These are phyloP conservation scores for Agapornis roseicollis DNA, from an alignment of 2,113 vertebrate genomes.

Conservation along the genomic window DNA sequence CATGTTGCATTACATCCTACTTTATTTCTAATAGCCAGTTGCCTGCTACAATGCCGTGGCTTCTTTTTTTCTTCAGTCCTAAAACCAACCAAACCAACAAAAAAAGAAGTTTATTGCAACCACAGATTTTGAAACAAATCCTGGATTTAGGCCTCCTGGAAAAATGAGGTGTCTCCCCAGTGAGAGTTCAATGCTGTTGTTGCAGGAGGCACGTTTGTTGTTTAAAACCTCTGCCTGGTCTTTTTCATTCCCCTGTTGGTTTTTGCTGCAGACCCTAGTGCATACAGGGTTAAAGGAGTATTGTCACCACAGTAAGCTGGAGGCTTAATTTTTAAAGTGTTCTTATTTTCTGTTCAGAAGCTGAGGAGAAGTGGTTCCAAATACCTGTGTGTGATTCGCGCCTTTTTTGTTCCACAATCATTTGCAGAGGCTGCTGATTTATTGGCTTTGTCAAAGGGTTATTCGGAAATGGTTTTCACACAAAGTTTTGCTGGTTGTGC, in stretches of 20 bases:
- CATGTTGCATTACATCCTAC: constrained; percentile 59
- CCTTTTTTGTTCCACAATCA: neutral
- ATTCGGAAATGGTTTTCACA: neutral
- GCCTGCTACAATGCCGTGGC: constrained; percentile 11
- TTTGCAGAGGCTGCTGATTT: constrained; percentile 11
- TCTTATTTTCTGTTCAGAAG: neutral
- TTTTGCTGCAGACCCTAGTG: neutral
- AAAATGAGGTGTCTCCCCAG: constrained; percentile 15
- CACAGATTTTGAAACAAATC: constrained; percentile 23
- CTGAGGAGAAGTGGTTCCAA: neutral
- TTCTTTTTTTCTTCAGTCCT: constrained; percentile 7
- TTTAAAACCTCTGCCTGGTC: neutral
- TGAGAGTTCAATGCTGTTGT: constrained; percentile 15
- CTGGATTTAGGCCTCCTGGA: neutral
- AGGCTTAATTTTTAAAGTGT: constrained; percentile 42
- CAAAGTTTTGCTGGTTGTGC: neutral
- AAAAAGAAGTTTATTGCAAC: constrained; percentile 62
- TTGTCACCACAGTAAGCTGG: neutral
- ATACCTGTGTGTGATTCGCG: neutral
- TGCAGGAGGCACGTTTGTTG: constrained; percentile 7
- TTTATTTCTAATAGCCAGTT: constrained; percentile 30
- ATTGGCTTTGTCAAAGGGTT: neutral
- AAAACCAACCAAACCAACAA: neutral
- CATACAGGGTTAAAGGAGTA: constrained; percentile 3
- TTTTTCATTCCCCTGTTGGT: constrained; percentile 9